Percentiles rank a stretch among this genome's conserved stretches.
Conservation (phyloP, 2,113 vertebrate genomes). For the Corvus moneduloides region DNA sequence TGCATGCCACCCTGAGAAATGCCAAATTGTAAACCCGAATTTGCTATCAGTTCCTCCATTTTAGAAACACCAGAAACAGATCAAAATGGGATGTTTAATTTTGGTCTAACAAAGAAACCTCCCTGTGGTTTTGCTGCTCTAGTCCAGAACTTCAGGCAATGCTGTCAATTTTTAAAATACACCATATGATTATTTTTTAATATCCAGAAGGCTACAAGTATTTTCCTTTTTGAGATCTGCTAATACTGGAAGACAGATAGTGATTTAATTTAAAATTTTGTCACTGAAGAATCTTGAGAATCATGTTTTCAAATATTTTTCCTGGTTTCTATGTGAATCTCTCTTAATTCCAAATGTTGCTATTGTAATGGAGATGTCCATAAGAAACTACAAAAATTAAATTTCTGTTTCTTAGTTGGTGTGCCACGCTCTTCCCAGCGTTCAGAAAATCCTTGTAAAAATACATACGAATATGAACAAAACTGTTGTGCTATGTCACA, state of each 20-base stretch:
- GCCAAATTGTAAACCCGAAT: neutral
- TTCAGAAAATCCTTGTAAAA: neutral
- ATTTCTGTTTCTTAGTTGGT: neutral
- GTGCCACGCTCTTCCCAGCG: neutral
- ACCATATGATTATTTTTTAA: neutral
- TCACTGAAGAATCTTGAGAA: neutral
- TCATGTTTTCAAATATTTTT: neutral
- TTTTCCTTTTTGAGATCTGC: neutral
- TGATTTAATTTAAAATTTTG: neutral
- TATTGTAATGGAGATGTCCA: neutral
- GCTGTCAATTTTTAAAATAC: neutral
- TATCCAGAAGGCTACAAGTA: neutral
- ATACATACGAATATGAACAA: neutral
- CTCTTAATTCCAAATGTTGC: neutral
- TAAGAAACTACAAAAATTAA: neutral
- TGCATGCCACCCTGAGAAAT: neutral
- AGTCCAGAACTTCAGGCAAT: neutral
- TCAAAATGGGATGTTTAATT: neutral
- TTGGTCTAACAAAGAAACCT: neutral
- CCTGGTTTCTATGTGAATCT: neutral
- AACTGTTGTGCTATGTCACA: neutral
- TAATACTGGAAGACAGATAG: neutral
- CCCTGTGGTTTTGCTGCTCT: neutral
- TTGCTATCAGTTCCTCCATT: neutral
- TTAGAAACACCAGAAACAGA: neutral